Conservation (phyloP, 2,888 invertebrate genomes). For the Charanyca ferruginea region DNA sequence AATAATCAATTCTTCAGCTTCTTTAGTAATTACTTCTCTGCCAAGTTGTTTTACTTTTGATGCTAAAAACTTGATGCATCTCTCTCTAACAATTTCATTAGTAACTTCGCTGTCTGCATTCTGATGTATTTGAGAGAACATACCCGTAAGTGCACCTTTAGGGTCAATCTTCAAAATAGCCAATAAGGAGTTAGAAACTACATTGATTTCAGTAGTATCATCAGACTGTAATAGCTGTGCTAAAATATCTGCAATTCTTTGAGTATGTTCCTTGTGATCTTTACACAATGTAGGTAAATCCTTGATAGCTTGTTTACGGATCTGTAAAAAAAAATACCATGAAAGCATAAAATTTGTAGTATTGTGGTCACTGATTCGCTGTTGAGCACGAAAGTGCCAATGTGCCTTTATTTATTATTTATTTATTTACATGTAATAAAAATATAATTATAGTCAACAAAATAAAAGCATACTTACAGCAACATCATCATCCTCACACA, state of each 20-base stretch:
- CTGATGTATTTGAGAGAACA: slow-evolving; percentile 91
- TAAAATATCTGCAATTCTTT: slow-evolving; percentile 97
- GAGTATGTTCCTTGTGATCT: slow-evolving; percentile 95
- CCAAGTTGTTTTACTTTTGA: slow-evolving; percentile 95
- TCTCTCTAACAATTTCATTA: slow-evolving; percentile 94
- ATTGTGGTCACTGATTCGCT: background rate
- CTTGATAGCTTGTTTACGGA: slow-evolving; percentile 98
- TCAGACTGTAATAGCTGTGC: slow-evolving; percentile 97
- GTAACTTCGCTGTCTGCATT: slow-evolving; percentile 88
- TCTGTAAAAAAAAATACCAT: slow-evolving; percentile 89
- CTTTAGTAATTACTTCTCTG: slow-evolving; percentile 94
- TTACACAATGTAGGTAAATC: slow-evolving; percentile 97
- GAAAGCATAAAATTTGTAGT: background rate
- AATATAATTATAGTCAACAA: background rate
- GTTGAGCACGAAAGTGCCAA: background rate
- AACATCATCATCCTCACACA: slow-evolving; percentile 98
- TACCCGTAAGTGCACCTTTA: slow-evolving; percentile 91
- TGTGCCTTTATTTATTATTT: too few species aligned
- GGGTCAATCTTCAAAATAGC: slow-evolving; percentile 94
- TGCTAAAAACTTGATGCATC: slow-evolving; percentile 97
- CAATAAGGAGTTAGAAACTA: slow-evolving; percentile 96
- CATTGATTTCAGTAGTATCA: slow-evolving; percentile 95
- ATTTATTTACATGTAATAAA: too few species aligned
- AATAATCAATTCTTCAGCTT: slow-evolving; percentile 96
- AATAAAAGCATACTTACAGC: slow-evolving; percentile 92